Base-by-base conservation (phyloP, 1,140 invertebrate species). In the Colletes latitarsis region DNA sequence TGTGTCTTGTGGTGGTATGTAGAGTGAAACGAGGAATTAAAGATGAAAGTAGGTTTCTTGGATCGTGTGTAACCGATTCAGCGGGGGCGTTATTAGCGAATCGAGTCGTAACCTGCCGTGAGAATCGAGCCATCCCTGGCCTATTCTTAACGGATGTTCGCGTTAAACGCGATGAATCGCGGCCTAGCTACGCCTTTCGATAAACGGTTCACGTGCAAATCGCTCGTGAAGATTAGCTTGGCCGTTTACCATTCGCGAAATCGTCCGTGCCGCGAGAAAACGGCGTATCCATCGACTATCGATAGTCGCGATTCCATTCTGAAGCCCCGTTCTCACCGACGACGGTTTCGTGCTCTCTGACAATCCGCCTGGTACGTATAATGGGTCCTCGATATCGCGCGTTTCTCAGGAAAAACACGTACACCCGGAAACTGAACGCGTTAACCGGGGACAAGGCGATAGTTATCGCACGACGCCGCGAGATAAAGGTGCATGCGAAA, bases 401-500 rank as follows among this genome's bases (percentile, higher is more conserved):
- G 30, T 30, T 30, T 30, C 30, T 30, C 30, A 30, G 30, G 30
- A 30, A 30, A 30, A 30, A 1, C 30, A 30, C 30, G 30, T 30
- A 2, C 30, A 30, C 30, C 30, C 30, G 30, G 30, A 30, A 30
- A 30, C 30, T 30, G 30, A 30, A 30, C 30, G 30, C 30, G 30
- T 30, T 30, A 30, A 2, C 30, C 30, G 30, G 30, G 30, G 30
- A 30, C 30, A 30, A 30, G 30, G 30, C 30, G 46, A 52, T 77
- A 52, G 21, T 53, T 57, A 79, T 84, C 72, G n/a, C n/a, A n/a
- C n/a, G n/a, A n/a, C n/a, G n/a, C n/a, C n/a, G 49, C 67, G 71
- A 41, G 82, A 86, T 85, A 81, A 79, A 82, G 76, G 74, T 74
- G 63, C 85, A 84, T 90, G 89, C 82, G 89, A 90, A 90, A 84